Evolutionary conservation across 2,113 vertebrate genomes (phyloP).

Genomic region (Anser cygnoides): DNA sequence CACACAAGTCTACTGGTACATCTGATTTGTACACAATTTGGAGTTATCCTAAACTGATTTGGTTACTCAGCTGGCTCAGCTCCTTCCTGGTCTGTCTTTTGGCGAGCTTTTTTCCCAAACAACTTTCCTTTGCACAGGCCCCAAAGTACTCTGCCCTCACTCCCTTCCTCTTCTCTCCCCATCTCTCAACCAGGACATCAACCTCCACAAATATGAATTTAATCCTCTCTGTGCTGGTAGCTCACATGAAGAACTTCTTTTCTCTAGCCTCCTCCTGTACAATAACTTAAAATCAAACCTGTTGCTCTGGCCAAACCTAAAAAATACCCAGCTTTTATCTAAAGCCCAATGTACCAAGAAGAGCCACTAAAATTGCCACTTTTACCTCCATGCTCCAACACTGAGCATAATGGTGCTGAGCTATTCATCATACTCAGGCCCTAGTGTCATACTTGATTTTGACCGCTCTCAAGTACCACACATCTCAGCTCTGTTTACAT

Average conservation of each 20-base stretch:
- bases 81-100: background rate
- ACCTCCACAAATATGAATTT: background rate
- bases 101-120: background rate
- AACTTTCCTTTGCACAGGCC: background rate
- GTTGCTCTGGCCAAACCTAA: background rate
- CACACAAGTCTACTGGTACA: background rate
- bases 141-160: background rate
- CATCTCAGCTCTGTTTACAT: background rate
- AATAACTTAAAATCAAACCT: accelerated
- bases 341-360: background rate
- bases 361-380: background rate
- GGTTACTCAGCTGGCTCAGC: background rate
- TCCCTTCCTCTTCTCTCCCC: background rate
- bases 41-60: background rate
- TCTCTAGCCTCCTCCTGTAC: background rate
- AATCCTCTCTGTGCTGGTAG: background rate
- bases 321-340: background rate
- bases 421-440: background rate
- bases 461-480: background rate
- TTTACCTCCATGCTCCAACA: background rate
- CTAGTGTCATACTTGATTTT: background rate
- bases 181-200: background rate
- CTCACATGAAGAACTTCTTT: background rate
- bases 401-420: background rate
- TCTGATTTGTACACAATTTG: background rate